A percentile compares a stretch with the other conserved stretches of the same genome.
Evolutionary conservation across 2,888 invertebrate species (phyloP).

Genomic region (Dione juno): DNA sequence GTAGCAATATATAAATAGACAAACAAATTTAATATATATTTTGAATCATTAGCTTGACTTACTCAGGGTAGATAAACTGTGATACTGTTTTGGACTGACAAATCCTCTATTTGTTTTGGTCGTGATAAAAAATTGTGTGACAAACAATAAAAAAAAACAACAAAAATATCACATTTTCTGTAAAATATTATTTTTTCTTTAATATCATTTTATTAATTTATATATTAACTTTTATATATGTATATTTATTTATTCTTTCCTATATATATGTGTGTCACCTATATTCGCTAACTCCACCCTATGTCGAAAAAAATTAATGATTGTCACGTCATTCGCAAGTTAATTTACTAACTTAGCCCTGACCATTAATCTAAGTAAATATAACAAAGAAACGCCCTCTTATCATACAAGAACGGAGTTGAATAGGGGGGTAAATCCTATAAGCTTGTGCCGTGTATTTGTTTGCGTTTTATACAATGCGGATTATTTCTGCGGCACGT

Average conservation of each 20-base stretch:
- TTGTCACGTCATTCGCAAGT: slow-evolving; percentile 17
- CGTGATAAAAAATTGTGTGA: no score
- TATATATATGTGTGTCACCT: not conserved
- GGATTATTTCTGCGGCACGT: slow-evolving; percentile 14
- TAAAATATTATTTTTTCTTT: no score
- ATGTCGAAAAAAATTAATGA: slow-evolving; percentile 20
- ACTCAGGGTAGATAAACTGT: no score
- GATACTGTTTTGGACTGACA: no score
- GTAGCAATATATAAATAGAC: no score
- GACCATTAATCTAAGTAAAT: slow-evolving; percentile 25
- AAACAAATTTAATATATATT: no score
- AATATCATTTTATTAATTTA: no score
- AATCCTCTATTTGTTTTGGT: no score
- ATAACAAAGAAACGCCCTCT: slow-evolving; percentile 24
- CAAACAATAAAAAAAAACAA: no score
- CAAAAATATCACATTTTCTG: no score
- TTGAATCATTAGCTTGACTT: no score
- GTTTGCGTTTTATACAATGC: slow-evolving; percentile 17
- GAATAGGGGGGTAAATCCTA: slow-evolving; percentile 9
- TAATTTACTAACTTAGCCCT: slow-evolving; percentile 6
- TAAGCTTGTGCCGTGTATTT: slow-evolving; percentile 18
- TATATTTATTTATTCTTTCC: not conserved
- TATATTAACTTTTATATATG: no score
- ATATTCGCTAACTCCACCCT: not conserved
- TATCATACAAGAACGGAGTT: slow-evolving; percentile 11